Percentiles rank a stretch among this genome's conserved stretches.
Evolutionary conservation across 2,888 invertebrate genomes (phyloP).

Genomic region (Mythimna ferrago): DNA sequence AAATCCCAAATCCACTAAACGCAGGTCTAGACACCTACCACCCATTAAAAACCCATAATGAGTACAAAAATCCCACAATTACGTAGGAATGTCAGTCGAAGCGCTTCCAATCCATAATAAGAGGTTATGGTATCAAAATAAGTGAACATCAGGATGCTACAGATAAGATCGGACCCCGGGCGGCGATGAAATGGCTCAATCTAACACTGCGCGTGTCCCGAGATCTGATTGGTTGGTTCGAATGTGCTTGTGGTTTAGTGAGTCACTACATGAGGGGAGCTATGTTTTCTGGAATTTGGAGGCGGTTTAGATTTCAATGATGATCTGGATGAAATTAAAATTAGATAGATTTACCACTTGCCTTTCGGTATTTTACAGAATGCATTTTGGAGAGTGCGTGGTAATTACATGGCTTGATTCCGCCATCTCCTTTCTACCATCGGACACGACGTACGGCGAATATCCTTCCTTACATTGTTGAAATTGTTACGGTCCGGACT

Average conservation of each 20-base stretch:
- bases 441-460: too few species aligned
- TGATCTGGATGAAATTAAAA: not conserved
- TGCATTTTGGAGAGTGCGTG: too few species aligned
- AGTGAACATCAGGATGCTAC: constrained; percentile 75
- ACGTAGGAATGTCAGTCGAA: constrained; percentile 58
- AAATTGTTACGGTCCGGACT: too few species aligned
- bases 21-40: constrained; percentile 27
- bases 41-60: constrained; percentile 50
- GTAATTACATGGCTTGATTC: too few species aligned
- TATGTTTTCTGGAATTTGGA: not conserved
- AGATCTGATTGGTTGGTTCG: constrained; percentile 24
- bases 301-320: constrained; percentile 1
- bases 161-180: constrained; percentile 82
- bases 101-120: constrained; percentile 86
- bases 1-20: not conserved
- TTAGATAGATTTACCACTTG: not conserved
- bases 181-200: constrained; percentile 86
- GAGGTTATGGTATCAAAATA: constrained; percentile 80
- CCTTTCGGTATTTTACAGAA: too few species aligned
- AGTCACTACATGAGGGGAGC: constrained; percentile 17
- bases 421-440: too few species aligned
- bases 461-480: too few species aligned
- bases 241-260: constrained; percentile 45
- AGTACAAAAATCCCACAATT: constrained; percentile 58
- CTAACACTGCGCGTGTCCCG: constrained; percentile 65